Evolutionary conservation across 92 coral and sea anemone genomes (phyloP), one percentile per base, ranked within the genome.

Genomic region (Umimayanthus kanabou): DNA sequence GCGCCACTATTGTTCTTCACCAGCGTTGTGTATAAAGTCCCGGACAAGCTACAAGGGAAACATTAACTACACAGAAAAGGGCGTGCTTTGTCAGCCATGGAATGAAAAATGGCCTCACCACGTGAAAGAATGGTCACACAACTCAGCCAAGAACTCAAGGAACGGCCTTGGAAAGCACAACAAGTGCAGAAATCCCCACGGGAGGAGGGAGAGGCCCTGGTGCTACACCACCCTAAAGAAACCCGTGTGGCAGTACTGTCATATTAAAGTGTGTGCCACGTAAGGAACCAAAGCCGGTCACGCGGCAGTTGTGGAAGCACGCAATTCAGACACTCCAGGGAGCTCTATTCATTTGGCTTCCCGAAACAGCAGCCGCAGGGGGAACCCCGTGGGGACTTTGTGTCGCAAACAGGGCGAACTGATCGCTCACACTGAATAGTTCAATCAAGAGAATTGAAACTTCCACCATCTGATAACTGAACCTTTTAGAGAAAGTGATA

Each of bases 81-180:
- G 99, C 9, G 94, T 96, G 0, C 84, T 87, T 69, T 96, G 99
- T 43, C 99, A 96, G 55, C 97, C 99, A 26, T 96, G 99, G 99
- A 91, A 93, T 76, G 92, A 90, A 84, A 91, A 91, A 80, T 96
- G 98, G 98, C 99, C 99, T 6, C 96, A 96, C 72, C 89, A 87
- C 50, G 94, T 90, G 42, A 89, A 77, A 20, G 97, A 93, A 26
- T 88, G 82, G 85, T 57, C 84, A 3, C 79, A 80, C 53, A 79
- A 92, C 23, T 78, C 84, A 71, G 30, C 37, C 30, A 71, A 40
- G 49, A 93, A 93, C 22, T 85, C 81, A 39, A 91, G 73, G 69
- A 85, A 89, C 23, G 99, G 99, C 26, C 85, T 96, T 11, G 95
- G 98, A 55, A 89, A 70, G 49, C 99, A 96, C 90, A 96, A 94